Evolutionary conservation across 2,113 vertebrate species (phyloP), one percentile per base, ranked within the genome.

Genomic region (Ciconia maguari): DNA sequence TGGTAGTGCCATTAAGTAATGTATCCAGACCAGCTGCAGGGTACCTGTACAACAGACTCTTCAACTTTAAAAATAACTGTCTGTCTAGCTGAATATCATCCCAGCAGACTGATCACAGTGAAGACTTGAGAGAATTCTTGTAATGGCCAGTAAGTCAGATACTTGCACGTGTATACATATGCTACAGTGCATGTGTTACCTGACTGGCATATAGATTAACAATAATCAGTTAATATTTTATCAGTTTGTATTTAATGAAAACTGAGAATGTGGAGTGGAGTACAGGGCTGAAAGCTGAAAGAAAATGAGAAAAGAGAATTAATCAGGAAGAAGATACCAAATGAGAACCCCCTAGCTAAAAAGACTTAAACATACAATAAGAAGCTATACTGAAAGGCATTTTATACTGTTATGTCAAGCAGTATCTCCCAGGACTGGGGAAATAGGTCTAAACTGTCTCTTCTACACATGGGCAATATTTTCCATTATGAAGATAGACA

Each of bases 401-500:
- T 92, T 90, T 89, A 54, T 69, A 52, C 62, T 71, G 48, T 84
- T 79, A 46, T 3, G 2, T 94, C 80, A 82, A 78, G 60, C 80
- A 81, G 48, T 68, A 75, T 89, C 92, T 91, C 89, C 57, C 44
- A 72, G 77, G 62, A 79, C 57, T 94, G 61, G 54, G 10, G 38
- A 94, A 92, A 91, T 38, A 30, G 66, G 77, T 94, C 93, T 89
- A 70, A 96, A 97, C 66, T 82, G 30, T 75, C 49, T 89, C 69
- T 92, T 80, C 34, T 72, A 54, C 89, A 95, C 84, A 91, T 57
- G 54, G 84, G 66, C 84, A 92, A 60, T 95, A 95, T 95, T 94
- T 94, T 95, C 83, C 66, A 51, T 95, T 96, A 87, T 93, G 94
- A 96, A 96, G 77, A 94, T 86, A 95, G 91, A 91, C 68, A 36